Evolutionary conservation across 2,113 vertebrate species (phyloP).

Genomic region (Scopus umbretta): DNA sequence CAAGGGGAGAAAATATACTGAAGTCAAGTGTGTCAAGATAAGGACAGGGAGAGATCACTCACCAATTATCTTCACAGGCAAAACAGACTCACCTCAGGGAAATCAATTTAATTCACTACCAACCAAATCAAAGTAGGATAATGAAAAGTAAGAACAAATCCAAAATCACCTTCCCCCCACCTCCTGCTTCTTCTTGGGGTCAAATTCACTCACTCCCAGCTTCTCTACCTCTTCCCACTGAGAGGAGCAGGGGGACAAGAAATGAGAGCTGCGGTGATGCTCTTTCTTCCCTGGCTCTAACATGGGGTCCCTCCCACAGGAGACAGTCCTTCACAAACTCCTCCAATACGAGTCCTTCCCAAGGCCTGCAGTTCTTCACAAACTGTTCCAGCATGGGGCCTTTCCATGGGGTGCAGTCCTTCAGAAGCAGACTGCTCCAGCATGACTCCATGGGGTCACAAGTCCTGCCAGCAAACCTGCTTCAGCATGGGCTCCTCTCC

Average conservation of each 20-base stretch:
- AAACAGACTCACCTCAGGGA: not conserved
- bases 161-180: not conserved
- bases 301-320: accelerated
- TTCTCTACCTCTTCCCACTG: not conserved
- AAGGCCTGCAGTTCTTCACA: accelerated
- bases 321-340: not conserved
- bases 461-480: not conserved
- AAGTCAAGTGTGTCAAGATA: not conserved
- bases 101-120: not conserved
- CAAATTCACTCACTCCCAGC: not conserved
- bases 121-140: not conserved
- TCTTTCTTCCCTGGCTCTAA: not conserved
- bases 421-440: not conserved
- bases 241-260: accelerated
- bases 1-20: not conserved
- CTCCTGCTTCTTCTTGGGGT: not conserved
- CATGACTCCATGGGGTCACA: accelerated
- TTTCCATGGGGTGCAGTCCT: not conserved
- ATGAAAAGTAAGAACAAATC: not conserved
- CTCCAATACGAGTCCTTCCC: accelerated
- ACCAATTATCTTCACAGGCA: not conserved
- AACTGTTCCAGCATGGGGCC: accelerated
- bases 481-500: not conserved
- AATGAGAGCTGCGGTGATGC: accelerated
- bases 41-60: not conserved